Conservation (phyloP, 2,888 invertebrate genomes). For the Tineola bisselliella region DNA sequence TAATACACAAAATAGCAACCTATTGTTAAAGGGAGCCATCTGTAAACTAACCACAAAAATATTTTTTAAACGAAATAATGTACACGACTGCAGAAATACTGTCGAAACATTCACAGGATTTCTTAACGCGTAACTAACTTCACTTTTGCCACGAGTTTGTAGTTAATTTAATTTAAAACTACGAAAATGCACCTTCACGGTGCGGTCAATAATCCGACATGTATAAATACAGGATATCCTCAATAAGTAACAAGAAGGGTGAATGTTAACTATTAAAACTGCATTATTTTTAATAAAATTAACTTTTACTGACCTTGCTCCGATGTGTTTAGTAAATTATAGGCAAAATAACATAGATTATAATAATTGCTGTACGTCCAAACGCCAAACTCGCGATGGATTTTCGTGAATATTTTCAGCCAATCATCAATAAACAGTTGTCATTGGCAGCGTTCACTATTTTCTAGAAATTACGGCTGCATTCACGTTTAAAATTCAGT, state of each 20-base stretch:
- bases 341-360: constrained; percentile 11
- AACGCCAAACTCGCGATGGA: constrained; percentile 19
- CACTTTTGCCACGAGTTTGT: constrained; percentile 15
- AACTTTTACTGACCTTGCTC: constrained; percentile 16
- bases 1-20: constrained; percentile 34
- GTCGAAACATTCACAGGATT: constrained; percentile 14
- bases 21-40: constrained; percentile 48
- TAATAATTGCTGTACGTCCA: neutral
- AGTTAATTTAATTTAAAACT: constrained; percentile 36
- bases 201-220: constrained; percentile 17
- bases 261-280: neutral
- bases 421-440: constrained; percentile 64
- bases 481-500: neutral
- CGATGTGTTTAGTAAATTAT: constrained; percentile 10
- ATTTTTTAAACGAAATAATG: neutral
- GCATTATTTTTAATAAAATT: constrained; percentile 15
- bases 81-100: constrained; percentile 14
- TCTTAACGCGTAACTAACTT: constrained; percentile 8
- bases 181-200: neutral
- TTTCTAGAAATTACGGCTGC: neutral
- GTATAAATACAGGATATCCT: constrained; percentile 43
- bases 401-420: constrained; percentile 28
- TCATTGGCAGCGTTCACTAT: constrained; percentile 24
- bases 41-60: constrained; percentile 29
- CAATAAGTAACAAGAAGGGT: neutral